Percentiles rank a stretch among this genome's conserved stretches.
These are phyloP conservation scores for Vandiemenella viatica DNA, from an alignment of 2,888 invertebrate species.

Conservation along the genomic window DNA sequence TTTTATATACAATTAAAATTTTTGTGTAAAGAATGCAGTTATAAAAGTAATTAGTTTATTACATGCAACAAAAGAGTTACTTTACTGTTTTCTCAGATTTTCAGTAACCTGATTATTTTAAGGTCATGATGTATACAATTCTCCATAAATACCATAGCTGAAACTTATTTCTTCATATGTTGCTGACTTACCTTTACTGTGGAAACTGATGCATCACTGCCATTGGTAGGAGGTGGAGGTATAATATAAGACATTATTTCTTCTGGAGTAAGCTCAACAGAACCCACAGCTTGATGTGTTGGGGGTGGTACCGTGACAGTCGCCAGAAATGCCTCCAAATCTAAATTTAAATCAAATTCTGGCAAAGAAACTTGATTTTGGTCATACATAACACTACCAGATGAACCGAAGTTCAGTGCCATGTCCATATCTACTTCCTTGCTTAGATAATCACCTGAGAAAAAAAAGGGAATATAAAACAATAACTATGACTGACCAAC, in stretches of 20 bases:
- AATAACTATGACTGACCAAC: no score
- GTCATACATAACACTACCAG: slow-evolving; percentile 1
- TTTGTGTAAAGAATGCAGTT: no score
- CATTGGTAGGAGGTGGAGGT: slow-evolving; percentile 48
- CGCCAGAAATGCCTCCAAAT: slow-evolving; percentile 70
- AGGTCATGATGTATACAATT: no score
- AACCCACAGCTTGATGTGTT: slow-evolving; percentile 45
- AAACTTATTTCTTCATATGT: no score
- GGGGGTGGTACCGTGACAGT: slow-evolving; percentile 72
- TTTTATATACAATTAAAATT: no score
- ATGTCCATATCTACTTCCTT: not conserved
- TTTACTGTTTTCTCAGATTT: no score
- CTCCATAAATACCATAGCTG: no score
- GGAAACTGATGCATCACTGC: not conserved
- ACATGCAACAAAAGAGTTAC: no score
- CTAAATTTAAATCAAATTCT: slow-evolving; percentile 34
- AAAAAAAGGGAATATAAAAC: no score
- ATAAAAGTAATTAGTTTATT: no score
- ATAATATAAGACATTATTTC: slow-evolving; percentile 75
- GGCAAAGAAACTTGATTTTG: not conserved
- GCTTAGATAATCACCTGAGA: no score
- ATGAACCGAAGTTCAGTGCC: not conserved
- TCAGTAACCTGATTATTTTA: no score
- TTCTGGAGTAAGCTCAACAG: slow-evolving; percentile 63
- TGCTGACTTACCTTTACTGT: not conserved